These are phyloP conservation scores for Nilaparvata lugens DNA, from an alignment of 1,140 invertebrate species.

Conservation along the genomic window DNA sequence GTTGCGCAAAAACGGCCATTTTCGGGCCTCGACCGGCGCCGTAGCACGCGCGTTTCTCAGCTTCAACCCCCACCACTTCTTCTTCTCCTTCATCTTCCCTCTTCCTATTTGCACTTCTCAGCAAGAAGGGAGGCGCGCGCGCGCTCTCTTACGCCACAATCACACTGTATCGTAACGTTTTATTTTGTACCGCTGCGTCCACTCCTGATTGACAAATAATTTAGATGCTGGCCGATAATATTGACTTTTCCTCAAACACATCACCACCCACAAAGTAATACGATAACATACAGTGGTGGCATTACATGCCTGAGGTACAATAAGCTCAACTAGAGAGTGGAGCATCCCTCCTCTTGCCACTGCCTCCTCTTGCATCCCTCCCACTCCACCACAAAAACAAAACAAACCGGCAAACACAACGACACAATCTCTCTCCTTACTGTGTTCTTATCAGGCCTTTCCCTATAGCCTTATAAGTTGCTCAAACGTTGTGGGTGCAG, in stretches of 20 bases:
- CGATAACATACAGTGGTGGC: neutral
- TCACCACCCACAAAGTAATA: neutral
- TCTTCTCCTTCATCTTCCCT: conserved; percentile 3
- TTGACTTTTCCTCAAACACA: neutral
- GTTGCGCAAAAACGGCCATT: conserved; percentile 19
- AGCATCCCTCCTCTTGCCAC: too few relatives aligned
- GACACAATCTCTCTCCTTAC: too few relatives aligned
- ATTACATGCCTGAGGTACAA: too few relatives aligned
- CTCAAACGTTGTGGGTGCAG: too few relatives aligned
- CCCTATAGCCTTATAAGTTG: too few relatives aligned
- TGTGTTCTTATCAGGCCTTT: too few relatives aligned
- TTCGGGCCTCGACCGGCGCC: conserved; percentile 17
- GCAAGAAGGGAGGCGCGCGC: too few relatives aligned
- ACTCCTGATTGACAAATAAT: conserved; percentile 1
- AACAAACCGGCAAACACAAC: too few relatives aligned
- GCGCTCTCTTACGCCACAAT: neutral
- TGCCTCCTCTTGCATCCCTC: too few relatives aligned
- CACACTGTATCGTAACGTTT: neutral
- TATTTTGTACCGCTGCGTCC: neutral
- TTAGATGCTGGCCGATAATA: conserved; percentile 1
- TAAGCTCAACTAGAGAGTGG: too few relatives aligned
- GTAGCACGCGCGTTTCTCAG: conserved; percentile 10
- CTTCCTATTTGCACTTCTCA: too few relatives aligned
- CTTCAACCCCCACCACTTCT: neutral
- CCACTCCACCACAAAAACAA: too few relatives aligned